Evolutionary conservation across 2,113 vertebrate species (phyloP).

Genomic region (Oplegnathus fasciatus): DNA sequence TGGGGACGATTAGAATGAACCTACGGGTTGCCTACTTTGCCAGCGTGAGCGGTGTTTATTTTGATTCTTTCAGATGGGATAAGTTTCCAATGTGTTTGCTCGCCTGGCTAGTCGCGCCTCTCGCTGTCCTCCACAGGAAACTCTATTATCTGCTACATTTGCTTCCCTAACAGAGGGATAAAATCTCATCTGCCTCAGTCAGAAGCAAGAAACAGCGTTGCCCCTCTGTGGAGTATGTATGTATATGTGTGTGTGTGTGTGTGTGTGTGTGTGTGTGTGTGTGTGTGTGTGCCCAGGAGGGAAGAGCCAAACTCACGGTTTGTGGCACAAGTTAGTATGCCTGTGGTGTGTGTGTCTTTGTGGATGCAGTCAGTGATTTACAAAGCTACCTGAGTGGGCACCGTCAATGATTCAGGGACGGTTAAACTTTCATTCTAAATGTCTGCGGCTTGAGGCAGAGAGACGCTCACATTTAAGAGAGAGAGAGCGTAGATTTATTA

Average conservation of each 20-base stretch:
- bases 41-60: constrained; percentile 22
- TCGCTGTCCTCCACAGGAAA: constrained; percentile 26
- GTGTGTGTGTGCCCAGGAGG: not conserved
- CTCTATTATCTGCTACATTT: constrained; percentile 66
- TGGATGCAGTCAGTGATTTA: constrained; percentile 27
- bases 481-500: not conserved
- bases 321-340: constrained; percentile 33
- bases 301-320: not conserved
- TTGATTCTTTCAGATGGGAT: constrained; percentile 44
- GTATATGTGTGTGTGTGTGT: not conserved
- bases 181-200: constrained; percentile 53
- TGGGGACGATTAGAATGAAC: not conserved
- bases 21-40: not conserved
- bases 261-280: not conserved
- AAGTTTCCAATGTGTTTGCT: constrained; percentile 19
- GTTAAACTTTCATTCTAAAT: constrained; percentile 1
- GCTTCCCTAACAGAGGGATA: constrained; percentile 54
- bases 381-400: not conserved
- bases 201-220: not conserved
- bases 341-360: not conserved
- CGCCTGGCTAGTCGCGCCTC: constrained; percentile 16
- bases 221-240: not conserved
- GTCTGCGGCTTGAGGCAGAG: not conserved
- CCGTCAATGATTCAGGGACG: not conserved
- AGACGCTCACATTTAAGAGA: not conserved